Percentiles rank a stretch among this genome's conserved stretches.
phyloP scores from a whole-genome alignment of 2,113 vertebrate genomes.

The Regulus satrapa region DNA sequence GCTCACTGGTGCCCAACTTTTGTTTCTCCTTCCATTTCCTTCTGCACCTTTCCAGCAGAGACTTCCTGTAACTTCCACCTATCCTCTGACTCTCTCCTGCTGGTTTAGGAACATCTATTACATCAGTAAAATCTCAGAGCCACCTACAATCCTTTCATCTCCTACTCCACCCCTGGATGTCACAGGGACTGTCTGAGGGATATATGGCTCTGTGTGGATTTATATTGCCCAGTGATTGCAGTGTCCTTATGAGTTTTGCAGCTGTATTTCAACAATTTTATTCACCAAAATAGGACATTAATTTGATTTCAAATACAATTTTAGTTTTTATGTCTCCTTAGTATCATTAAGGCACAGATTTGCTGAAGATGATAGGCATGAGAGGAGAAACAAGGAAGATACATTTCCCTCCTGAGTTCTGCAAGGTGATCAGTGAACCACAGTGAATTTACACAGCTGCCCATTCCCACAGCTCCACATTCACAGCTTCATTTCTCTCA shows the following conservation, averaged over 20 bases:
- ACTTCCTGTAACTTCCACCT: not conserved
- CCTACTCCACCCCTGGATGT: not conserved
- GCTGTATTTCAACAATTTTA: not conserved
- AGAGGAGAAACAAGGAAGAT: not conserved
- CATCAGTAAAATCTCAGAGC: not conserved
- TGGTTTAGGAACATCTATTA: not conserved
- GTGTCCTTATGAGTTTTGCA: not conserved
- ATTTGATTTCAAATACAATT: not conserved
- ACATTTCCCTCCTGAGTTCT: not conserved
- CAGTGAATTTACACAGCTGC: not conserved
- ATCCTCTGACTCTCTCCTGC: not conserved
- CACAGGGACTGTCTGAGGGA: not conserved
- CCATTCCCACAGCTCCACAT: not conserved
- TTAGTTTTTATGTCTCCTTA: not conserved
- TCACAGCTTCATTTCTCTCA: not conserved
- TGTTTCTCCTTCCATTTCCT: not conserved
- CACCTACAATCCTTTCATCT: not conserved
- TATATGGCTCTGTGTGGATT: not conserved
- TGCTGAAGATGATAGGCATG: not conserved
- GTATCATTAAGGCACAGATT: not conserved
- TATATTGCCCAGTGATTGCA: not conserved
- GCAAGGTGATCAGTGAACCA: not conserved
- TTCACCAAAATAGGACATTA: not conserved
- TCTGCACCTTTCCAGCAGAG: not conserved
- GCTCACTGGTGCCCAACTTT: not conserved